Conservation (phyloP, 2,888 invertebrate species). For the Megaustenia siamemsis region DNA sequence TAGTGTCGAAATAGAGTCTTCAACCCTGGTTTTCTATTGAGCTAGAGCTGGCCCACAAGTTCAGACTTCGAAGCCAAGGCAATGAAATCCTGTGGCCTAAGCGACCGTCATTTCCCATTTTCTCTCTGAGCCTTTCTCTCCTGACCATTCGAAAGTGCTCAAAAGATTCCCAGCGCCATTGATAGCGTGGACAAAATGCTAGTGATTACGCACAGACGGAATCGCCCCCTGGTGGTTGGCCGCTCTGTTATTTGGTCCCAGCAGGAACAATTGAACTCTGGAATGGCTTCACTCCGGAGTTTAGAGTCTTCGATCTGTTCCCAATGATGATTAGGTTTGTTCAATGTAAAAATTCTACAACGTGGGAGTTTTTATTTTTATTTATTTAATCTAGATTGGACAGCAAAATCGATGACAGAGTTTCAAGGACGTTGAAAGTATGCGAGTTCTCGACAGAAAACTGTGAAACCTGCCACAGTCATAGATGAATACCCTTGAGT, state of each 20-base stretch:
- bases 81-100: slow-evolving; percentile 41
- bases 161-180: slow-evolving; percentile 30
- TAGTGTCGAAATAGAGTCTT: slow-evolving; percentile 43
- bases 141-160: slow-evolving; percentile 29
- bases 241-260: slow-evolving; percentile 47
- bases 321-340: slow-evolving; percentile 33
- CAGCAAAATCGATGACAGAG: neutral
- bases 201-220: slow-evolving; percentile 38
- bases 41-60: neutral
- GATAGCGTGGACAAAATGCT: slow-evolving; percentile 46
- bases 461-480: neutral
- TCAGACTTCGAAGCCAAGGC: slow-evolving; percentile 36
- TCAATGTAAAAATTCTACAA: slow-evolving; percentile 24
- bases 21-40: slow-evolving; percentile 30
- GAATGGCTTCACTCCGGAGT: slow-evolving; percentile 47
- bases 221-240: slow-evolving; percentile 25
- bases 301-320: slow-evolving; percentile 30
- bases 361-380: neutral
- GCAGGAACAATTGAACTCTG: slow-evolving; percentile 45
- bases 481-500: neutral
- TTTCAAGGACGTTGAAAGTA: neutral
- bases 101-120: slow-evolving; percentile 42
- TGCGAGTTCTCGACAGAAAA: neutral
- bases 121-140: slow-evolving; percentile 42
- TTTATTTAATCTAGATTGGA: slow-evolving; percentile 24